Evolutionary conservation across 2,113 vertebrate genomes (phyloP).

Genomic region (Oxyruncus cristatus): DNA sequence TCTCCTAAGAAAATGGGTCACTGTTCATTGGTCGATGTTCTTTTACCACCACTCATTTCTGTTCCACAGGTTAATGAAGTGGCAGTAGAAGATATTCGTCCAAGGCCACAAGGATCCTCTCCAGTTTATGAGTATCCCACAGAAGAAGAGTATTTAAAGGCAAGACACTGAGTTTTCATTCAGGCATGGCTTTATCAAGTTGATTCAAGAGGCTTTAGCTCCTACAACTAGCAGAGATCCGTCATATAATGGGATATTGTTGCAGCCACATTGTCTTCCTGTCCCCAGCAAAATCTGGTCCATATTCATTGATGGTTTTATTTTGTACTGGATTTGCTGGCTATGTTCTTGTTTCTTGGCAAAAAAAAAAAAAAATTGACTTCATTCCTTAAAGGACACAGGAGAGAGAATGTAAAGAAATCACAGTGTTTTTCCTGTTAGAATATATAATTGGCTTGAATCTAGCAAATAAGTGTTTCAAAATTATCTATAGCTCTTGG

Average conservation of each 20-base stretch:
- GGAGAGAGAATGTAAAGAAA: background rate
- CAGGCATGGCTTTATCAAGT: background rate
- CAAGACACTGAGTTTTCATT: constrained; percentile 34
- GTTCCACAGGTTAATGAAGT: constrained; percentile 82
- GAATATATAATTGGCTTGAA: background rate
- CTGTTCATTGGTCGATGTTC: background rate
- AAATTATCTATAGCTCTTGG: background rate
- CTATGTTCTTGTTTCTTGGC: background rate
- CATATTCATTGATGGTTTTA: background rate
- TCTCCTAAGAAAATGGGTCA: background rate
- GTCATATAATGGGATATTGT: background rate
- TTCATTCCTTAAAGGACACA: background rate
- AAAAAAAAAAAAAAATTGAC: background rate
- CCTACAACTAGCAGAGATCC: background rate
- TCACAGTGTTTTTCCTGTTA: background rate
- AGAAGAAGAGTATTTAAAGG: constrained; percentile 81
- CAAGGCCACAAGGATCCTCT: constrained; percentile 94
- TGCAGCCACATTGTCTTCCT: background rate
- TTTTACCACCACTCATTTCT: background rate
- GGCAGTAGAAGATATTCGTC: constrained; percentile 82
- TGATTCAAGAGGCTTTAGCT: background rate
- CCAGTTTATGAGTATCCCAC: constrained; percentile 87
- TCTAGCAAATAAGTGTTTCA: background rate
- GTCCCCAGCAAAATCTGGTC: background rate
- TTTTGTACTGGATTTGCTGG: background rate